These are phyloP conservation scores for Selenia dentaria DNA, from an alignment of 2,888 invertebrate genomes.

Conservation along the genomic window DNA sequence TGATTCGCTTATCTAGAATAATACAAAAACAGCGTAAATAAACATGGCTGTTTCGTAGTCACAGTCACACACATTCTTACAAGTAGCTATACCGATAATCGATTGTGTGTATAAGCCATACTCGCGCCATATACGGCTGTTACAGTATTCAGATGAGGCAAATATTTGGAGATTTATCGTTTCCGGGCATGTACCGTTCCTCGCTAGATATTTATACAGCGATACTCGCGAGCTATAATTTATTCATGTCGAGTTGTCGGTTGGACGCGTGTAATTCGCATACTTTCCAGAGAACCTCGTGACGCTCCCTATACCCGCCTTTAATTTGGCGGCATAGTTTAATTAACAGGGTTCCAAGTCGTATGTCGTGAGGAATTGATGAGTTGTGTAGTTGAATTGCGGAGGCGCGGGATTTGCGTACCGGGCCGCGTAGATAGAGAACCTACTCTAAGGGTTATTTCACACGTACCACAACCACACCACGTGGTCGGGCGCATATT, in stretches of 20 bases:
- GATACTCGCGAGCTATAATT: slow-evolving; percentile 25
- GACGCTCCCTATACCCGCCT: slow-evolving; percentile 43
- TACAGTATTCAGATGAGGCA: slow-evolving; percentile 12
- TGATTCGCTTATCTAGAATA: neutral
- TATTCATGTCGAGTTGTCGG: slow-evolving; percentile 22
- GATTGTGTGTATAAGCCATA: neutral
- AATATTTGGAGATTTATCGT: slow-evolving; percentile 27
- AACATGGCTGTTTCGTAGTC: neutral
- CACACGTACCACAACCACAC: too few relatives aligned
- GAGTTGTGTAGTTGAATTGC: slow-evolving; percentile 64
- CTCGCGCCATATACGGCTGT: neutral
- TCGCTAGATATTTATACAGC: slow-evolving; percentile 22
- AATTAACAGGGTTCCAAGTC: slow-evolving; percentile 75
- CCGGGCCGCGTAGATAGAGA: slow-evolving; percentile 2
- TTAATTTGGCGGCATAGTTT: slow-evolving; percentile 76
- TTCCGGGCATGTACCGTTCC: slow-evolving; percentile 17
- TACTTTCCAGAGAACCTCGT: slow-evolving; percentile 41
- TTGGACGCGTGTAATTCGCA: slow-evolving; percentile 34
- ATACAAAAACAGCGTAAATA: neutral
- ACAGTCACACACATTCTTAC: neutral
- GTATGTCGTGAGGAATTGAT: slow-evolving; percentile 75
- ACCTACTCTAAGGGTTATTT: too few relatives aligned
- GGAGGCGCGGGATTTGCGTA: slow-evolving; percentile 9
- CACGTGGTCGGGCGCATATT: too few relatives aligned
- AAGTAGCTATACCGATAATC: neutral